Base-by-base conservation (phyloP, 2,797 vertebrate species). In the Acipenser transmontanus region DNA sequence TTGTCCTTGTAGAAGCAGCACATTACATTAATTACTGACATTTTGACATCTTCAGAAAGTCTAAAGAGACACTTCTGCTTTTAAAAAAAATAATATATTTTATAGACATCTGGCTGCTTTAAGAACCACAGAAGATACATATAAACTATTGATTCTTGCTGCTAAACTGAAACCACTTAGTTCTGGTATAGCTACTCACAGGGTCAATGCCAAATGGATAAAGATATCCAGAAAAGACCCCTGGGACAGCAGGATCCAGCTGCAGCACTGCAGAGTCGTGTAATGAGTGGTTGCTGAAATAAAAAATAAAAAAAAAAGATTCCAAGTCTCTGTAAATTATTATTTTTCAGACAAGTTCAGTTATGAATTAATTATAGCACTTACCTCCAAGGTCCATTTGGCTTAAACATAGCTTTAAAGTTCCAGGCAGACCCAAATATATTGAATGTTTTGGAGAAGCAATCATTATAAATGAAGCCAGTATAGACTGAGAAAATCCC, bases 401-500 rank as follows among this genome's bases (percentile, higher is more conserved):
- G 74, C 9, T 68, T 62, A 62, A 81, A 78, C 80, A 79, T 80
- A 62, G 73, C 66, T 20, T 12, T 69, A 59, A 80, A 73, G 7
- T 63, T 72, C 77, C 81, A 81, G 59, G 78, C 72, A 1, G 78
- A 82, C 7, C 73, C 70, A 34, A 78, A 77, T 12, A 81, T 14
- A 62, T 77, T 77, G 63, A 83, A 69, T 20, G 80, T 72, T 71
- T 81, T 81, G 50, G 78, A 83, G 72, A 81, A 81, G 70, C 80
- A 83, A 71, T 80, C 78, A 8, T 81, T 83, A 66, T 83, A 83
- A 65, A 81, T 78, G 54, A 83, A 70, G n/a, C 80, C 81, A 34
- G 78, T 81, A 66, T 81, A 80, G 34, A 82, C 71, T 7, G 78
- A 80, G 70, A 77, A 82, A 50, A 79, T 12, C 7, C 74, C 77